Base-by-base conservation (phyloP, 2,113 vertebrate species). In the Neofelis nebulosa region DNA sequence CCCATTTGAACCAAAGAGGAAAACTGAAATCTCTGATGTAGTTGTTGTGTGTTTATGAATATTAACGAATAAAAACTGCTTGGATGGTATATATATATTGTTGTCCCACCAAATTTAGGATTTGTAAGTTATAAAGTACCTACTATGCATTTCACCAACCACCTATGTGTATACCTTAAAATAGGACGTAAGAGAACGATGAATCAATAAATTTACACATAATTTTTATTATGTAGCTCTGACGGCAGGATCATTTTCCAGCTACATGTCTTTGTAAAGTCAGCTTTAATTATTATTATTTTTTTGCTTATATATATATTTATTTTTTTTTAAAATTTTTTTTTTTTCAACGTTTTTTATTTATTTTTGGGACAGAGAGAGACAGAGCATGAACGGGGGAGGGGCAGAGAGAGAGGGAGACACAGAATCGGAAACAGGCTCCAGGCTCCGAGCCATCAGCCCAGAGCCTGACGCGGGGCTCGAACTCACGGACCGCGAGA, bases 31-130 rank as follows among this genome's bases (percentile, higher is more conserved):
- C 99, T 99, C 99, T 99, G 99, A 99, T 99, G 99, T 99, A 99
- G 99, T 99, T 99, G 99, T 99, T 99, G 99, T 99, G 99, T 99
- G 99, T 99, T 99, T 99, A 99, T 99, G 99, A 99, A 99, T 99
- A 99, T 99, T 99, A 99, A 99, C 99, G 99, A 99, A 99, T 99
- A 99, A 99, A 99, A 99, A 99, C 98, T 99, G 99, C 99, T 99
- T 99, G 99, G 99, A 99, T 99, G 99, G 99, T 55, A 55, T 18
- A 55, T 55, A 29, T 29, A 76, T 29, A 29, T 45, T 9, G 4
- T 50, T 21, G 31, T 25, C 2, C 2, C 21, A 29, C 21, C 19
- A 69, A 94, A 73, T 52, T 69, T 66, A 61, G 12, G 48, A 94
- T 61, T 55, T 91, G 15, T 27, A 94, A 80, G n/a, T 84, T 9